Percentiles rank a stretch among this genome's conserved stretches.
Evolutionary conservation across 2,888 invertebrate species (phyloP).

Genomic region (Drosophila basisetae): DNA sequence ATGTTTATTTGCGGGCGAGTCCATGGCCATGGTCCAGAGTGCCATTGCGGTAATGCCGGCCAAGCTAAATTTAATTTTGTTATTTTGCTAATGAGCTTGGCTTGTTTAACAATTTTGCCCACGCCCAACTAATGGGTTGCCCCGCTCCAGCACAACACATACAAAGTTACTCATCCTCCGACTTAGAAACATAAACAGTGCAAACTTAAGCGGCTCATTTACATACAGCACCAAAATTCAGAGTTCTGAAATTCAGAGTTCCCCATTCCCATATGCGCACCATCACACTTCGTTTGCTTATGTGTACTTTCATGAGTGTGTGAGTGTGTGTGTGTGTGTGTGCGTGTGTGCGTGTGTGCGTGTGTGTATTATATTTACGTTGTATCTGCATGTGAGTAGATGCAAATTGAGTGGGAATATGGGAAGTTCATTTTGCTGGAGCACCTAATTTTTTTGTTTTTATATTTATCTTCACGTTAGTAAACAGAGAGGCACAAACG

Average conservation of each 20-base stretch:
- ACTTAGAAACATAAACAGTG: constrained; percentile 12
- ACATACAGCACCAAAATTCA: not conserved
- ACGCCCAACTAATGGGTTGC: constrained; percentile 35
- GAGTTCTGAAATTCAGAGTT: not conserved
- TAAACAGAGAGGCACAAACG: not conserved
- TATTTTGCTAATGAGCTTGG: constrained; percentile 72
- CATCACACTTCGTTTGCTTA: not conserved
- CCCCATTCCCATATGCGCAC: constrained; percentile 4
- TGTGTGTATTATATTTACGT: constrained; percentile 1
- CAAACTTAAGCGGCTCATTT: constrained; percentile 18
- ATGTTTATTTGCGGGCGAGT: constrained; percentile 58
- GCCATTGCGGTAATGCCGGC: not conserved
- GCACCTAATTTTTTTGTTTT: constrained; percentile 5
- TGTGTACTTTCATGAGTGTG: not conserved
- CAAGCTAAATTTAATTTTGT: constrained; percentile 74
- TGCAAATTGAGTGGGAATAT: constrained; percentile 9
- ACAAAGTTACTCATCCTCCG: not conserved
- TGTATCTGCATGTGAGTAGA: constrained; percentile 14
- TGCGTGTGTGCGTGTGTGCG: not conserved
- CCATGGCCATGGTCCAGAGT: constrained; percentile 31
- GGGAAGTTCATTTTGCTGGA: constrained; percentile 9
- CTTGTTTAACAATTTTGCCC: constrained; percentile 49
- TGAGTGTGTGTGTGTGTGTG: not conserved
- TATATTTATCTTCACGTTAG: not conserved
- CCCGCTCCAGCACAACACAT: not conserved